Evolutionary conservation across 1,140 invertebrate genomes (phyloP).

Genomic region (Homarus americanus): DNA sequence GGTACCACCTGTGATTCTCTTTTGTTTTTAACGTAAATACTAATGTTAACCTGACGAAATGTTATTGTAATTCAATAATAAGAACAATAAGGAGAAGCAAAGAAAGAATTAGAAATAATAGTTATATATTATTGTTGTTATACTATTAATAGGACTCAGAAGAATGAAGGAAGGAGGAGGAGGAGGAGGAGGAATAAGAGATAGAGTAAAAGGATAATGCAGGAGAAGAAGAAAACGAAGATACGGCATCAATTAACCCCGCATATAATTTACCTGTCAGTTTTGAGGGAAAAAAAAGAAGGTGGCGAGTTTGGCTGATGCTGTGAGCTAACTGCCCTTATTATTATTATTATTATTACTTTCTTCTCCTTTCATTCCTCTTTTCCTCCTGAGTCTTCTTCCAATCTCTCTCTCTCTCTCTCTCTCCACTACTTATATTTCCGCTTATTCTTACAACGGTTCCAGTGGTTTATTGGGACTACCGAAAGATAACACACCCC

Average conservation of each 20-base stretch:
- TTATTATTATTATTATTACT: too few relatives aligned
- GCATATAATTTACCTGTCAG: slow-evolving; percentile 6
- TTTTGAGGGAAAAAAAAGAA: neutral
- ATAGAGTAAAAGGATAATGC: neutral
- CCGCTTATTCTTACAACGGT: too few relatives aligned
- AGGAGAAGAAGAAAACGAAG: neutral
- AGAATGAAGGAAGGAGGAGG: neutral
- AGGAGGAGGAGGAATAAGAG: neutral
- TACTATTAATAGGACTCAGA: too few relatives aligned
- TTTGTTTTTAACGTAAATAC: too few relatives aligned
- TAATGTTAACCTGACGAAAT: too few relatives aligned
- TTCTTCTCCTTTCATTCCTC: neutral
- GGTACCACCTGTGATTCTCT: too few relatives aligned
- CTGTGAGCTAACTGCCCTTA: neutral
- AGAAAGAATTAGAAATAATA: too few relatives aligned
- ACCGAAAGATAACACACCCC: too few relatives aligned
- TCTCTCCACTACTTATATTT: neutral
- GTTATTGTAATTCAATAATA: too few relatives aligned
- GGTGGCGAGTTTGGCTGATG: neutral
- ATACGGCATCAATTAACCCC: neutral
- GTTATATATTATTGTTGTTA: too few relatives aligned
- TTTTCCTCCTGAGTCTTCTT: neutral
- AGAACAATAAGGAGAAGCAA: too few relatives aligned
- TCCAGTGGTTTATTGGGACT: too few relatives aligned
- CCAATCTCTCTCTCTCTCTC: slow-evolving; percentile 27